These are phyloP conservation scores for Oscheius sp. DNA, from an alignment of 2,888 invertebrate genomes.

Conservation along the genomic window DNA sequence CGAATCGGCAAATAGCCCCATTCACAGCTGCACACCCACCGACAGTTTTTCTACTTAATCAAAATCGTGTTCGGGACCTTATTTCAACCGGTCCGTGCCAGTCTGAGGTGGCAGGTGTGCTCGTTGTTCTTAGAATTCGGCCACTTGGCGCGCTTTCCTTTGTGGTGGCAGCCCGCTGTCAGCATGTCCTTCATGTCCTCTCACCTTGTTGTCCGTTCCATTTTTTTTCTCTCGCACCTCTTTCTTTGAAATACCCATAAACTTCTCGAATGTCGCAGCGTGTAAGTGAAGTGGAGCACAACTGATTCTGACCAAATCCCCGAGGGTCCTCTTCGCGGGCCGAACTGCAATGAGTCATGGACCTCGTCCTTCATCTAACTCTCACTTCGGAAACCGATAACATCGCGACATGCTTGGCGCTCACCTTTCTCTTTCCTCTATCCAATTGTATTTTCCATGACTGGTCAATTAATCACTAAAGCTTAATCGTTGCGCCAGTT, in stretches of 20 bases:
- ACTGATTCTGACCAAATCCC: constrained; percentile 14
- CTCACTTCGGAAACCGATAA: constrained; percentile 31
- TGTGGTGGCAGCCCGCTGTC: constrained; percentile 34
- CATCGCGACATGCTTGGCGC: constrained; percentile 25
- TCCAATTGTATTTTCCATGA: constrained; percentile 17
- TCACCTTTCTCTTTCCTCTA: constrained; percentile 11
- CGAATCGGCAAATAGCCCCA: too few species aligned
- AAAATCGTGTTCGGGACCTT: constrained; percentile 13
- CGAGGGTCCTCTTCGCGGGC: constrained; percentile 23
- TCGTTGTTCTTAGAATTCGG: constrained; percentile 36
- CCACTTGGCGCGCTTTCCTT: constrained; percentile 38
- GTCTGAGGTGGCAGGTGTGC: constrained; percentile 34
- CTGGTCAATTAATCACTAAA: constrained; percentile 9
- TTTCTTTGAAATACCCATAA: neutral
- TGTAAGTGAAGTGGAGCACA: constrained; percentile 4
- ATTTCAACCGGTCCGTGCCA: constrained; percentile 18
- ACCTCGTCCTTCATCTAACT: constrained; percentile 34
- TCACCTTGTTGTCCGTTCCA: too few species aligned
- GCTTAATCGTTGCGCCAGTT: constrained; percentile 7
- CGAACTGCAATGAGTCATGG: constrained; percentile 30
- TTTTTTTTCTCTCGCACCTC: too few species aligned
- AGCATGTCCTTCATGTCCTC: constrained; percentile 15
- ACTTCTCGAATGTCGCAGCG: neutral
- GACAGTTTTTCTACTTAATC: too few species aligned
- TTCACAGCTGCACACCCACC: too few species aligned